Evolutionary conservation across 2,797 vertebrate species (phyloP), one percentile per base, ranked within the genome.

Genomic region (Chanos chanos): DNA sequence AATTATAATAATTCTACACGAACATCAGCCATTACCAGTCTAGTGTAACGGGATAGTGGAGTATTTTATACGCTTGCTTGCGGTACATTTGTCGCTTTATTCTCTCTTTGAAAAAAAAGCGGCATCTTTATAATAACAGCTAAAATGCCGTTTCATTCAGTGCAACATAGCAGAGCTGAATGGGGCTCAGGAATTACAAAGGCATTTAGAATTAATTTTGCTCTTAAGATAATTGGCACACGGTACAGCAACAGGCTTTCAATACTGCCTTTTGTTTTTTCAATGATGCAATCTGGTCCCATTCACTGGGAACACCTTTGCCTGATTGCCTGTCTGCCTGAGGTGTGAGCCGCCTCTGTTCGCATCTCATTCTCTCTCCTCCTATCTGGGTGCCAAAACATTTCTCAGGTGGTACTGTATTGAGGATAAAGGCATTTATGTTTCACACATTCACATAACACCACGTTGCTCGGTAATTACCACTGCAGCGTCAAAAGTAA

Each of bases 1-100:
- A 85, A 90, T 89, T 86, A 88, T 81, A 86, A 71, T 87, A 84
- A 89, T 89, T 79, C 70, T 52, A 74, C 60, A 74, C 54, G 74
- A 83, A 85, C 71, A 67, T 75, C 50, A 65, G 70, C 75, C 78
- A 85, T 86, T 89, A 85, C 72, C 52, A 77, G 65, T 66, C 64
- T 64, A 72, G 70, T 50, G 64, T 80, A 72, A 65, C 64, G 41
- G 51, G 73, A 85, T 83, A 66, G 37, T 58, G 52, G 70, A 63
- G 49, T 68, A 73, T 80, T 82, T 85, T 81, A 80, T 66, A 69
- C 75, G 71, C 82, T 70, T 77, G 76, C 68, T 83, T 81, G 75
- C 72, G 40, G 61, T 53, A 61, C 58, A 78, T 73, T 72, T 81
- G 74, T 75, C 61, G 53, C 72, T 62, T 74, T 57, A 34, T 66